Conservation (phyloP, 1,140 invertebrate genomes). For the Bicyclus anynana region DNA sequence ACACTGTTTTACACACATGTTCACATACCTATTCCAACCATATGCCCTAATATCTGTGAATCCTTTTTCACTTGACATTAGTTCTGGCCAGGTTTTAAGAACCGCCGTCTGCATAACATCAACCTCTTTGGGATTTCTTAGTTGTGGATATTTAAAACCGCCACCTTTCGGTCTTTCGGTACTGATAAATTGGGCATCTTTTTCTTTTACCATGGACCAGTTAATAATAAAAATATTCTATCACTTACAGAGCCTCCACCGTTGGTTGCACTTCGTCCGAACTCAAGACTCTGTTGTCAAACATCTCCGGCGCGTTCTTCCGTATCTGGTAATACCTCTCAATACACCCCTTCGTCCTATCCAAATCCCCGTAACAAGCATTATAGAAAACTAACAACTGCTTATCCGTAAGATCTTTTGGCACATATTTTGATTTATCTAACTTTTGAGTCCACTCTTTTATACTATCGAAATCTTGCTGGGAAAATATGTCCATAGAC, state of each 20-base stretch:
- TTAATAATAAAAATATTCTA: neutral
- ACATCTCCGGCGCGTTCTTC: constrained; percentile 79
- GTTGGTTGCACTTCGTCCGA: constrained; percentile 51
- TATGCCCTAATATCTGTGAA: too few species aligned
- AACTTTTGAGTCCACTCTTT: constrained; percentile 56
- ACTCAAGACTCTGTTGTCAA: constrained; percentile 71
- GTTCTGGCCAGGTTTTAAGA: too few species aligned
- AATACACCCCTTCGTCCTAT: constrained; percentile 79
- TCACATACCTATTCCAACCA: too few species aligned
- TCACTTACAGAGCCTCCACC: constrained; percentile 71
- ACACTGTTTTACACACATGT: too few species aligned
- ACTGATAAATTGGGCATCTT: too few species aligned
- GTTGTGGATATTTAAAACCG: too few species aligned
- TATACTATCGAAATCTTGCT: constrained; percentile 53
- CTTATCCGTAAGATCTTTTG: constrained; percentile 71
- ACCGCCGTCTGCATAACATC: too few species aligned
- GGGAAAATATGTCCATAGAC: constrained; percentile 61
- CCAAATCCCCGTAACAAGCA: constrained; percentile 78
- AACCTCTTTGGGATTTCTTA: too few species aligned
- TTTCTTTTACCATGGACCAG: neutral
- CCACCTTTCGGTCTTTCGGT: too few species aligned
- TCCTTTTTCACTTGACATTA: too few species aligned
- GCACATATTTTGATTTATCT: constrained; percentile 70
- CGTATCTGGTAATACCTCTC: constrained; percentile 78
- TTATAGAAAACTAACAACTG: constrained; percentile 79